A percentile compares a stretch with the other conserved stretches of the same genome.
These are phyloP conservation scores for Leptopilina myrica DNA, from an alignment of 2,888 invertebrate genomes.

Conservation along the genomic window DNA sequence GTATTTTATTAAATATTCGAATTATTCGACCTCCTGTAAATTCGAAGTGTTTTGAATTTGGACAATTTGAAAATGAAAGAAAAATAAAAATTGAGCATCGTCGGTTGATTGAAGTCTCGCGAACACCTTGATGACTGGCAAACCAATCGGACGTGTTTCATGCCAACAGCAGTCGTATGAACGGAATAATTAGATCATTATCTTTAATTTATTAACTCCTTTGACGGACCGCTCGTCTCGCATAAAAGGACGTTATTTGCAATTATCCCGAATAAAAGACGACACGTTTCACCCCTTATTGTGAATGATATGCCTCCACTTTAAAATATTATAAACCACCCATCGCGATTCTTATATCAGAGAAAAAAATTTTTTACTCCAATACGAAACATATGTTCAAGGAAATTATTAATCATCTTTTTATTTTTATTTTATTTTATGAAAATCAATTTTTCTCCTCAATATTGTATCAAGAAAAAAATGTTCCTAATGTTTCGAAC, in stretches of 20 bases:
- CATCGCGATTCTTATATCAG: constrained; percentile 65
- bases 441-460: too few species aligned
- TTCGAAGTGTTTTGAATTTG: background rate
- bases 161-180: constrained; percentile 58
- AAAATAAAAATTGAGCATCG: constrained; percentile 1
- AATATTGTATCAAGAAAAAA: too few species aligned
- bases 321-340: constrained; percentile 73
- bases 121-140: constrained; percentile 11
- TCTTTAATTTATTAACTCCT: constrained; percentile 72
- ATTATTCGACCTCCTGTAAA: background rate
- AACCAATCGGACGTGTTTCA: constrained; percentile 17
- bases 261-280: constrained; percentile 69
- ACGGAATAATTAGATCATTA: constrained; percentile 74
- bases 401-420: too few species aligned
- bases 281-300: constrained; percentile 62
- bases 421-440: too few species aligned
- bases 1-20: background rate
- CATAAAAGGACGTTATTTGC: constrained; percentile 71
- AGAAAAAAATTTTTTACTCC: too few species aligned
- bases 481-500: too few species aligned
- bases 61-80: constrained; percentile 2
- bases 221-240: constrained; percentile 67
- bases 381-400: too few species aligned
- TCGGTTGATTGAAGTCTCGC: background rate
- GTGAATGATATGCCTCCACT: constrained; percentile 74